Percentiles rank a stretch among this genome's conserved stretches.
Conservation (phyloP, 2,113 vertebrate genomes). For the Cettia cetti region DNA sequence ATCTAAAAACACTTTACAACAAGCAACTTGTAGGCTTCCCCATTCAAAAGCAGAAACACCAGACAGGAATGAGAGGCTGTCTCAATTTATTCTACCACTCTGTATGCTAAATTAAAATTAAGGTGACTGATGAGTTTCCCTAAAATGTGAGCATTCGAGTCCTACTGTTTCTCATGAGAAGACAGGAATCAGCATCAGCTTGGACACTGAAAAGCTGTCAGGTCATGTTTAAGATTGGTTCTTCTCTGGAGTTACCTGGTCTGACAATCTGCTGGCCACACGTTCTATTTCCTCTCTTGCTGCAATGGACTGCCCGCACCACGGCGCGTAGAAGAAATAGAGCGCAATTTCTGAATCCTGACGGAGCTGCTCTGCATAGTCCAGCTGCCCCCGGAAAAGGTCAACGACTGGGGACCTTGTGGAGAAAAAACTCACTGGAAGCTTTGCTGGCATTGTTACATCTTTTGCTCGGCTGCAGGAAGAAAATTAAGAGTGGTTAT, state of each 20-base stretch:
- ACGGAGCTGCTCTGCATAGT: slow-evolving; percentile 84
- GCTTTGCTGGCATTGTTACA: slow-evolving; percentile 85
- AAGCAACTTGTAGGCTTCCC: background rate
- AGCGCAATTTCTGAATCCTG: slow-evolving; percentile 84
- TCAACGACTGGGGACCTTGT: slow-evolving; percentile 83
- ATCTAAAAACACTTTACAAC: background rate
- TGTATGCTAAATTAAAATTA: background rate
- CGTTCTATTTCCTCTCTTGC: slow-evolving; percentile 84
- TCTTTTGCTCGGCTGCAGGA: slow-evolving; percentile 85
- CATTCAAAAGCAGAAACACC: background rate
- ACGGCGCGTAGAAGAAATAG: slow-evolving; percentile 92
- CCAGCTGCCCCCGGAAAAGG: slow-evolving; percentile 91
- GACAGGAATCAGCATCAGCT: background rate
- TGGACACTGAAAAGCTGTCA: background rate
- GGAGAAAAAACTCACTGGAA: slow-evolving; percentile 89
- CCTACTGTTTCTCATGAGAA: background rate
- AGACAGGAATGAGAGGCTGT: background rate
- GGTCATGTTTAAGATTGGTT: rapidly evolving
- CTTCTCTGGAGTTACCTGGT: slow-evolving; percentile 78
- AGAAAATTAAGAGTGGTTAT: background rate
- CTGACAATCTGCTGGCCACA: slow-evolving; percentile 83
- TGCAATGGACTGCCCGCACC: slow-evolving; percentile 93
- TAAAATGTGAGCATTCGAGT: background rate
- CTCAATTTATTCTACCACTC: background rate
- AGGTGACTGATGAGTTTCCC: background rate